These are phyloP conservation scores for Morone saxatilis DNA, from an alignment of 2,113 vertebrate species.

Conservation along the genomic window DNA sequence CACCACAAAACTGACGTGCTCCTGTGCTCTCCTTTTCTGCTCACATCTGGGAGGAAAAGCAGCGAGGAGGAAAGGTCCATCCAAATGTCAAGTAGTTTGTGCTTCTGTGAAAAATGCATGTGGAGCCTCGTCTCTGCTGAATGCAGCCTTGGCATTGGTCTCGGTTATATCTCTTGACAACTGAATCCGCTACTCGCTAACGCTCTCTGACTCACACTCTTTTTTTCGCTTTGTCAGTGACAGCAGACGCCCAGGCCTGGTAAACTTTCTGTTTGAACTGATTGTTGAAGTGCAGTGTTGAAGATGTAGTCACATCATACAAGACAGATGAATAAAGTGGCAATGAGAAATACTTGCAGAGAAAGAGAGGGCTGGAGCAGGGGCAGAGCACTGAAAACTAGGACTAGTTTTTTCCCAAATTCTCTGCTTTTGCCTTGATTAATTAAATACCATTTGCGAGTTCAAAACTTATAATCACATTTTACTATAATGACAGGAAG, in stretches of 20 bases:
- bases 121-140: conserved; percentile 50
- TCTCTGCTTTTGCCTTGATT: no score
- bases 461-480: no score
- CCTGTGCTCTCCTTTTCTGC: conserved; percentile 8
- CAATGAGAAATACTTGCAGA: background rate
- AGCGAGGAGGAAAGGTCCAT: conserved; percentile 42
- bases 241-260: background rate
- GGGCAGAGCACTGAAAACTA: background rate
- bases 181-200: conserved; percentile 45
- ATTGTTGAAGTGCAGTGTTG: conserved; percentile 6
- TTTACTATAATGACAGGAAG: no score
- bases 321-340: background rate
- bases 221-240: conserved; percentile 20
- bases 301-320: background rate
- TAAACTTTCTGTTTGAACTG: conserved; percentile 20
- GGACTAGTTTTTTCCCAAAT: no score
- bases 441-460: no score
- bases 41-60: background rate
- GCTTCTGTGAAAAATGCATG: conserved; percentile 59
- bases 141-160: conserved; percentile 34
- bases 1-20: background rate
- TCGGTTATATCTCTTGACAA: conserved; percentile 61
- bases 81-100: conserved; percentile 69
- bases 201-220: conserved; percentile 56
- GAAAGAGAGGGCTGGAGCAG: background rate